A percentile compares a stretch with the other conserved stretches of the same genome.
These are phyloP conservation scores for Potorous gilbertii DNA, from an alignment of 2,797 vertebrate genomes.

Conservation along the genomic window DNA sequence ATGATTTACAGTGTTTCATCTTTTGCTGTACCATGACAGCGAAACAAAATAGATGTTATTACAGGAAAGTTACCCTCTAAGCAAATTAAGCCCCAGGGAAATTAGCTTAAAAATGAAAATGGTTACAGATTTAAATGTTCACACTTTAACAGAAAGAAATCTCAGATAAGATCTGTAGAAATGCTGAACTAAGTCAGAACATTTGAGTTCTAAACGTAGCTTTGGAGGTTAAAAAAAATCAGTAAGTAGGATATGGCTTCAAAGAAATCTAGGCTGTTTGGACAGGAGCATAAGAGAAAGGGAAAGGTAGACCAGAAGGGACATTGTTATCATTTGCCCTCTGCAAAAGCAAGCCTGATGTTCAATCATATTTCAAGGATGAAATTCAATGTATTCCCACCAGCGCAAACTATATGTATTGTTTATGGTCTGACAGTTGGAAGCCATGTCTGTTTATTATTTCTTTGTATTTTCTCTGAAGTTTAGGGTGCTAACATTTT, in stretches of 20 bases:
- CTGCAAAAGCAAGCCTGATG: slow-evolving; percentile 2
- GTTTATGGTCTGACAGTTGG: no score
- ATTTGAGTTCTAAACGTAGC: not conserved
- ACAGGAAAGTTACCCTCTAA: not conserved
- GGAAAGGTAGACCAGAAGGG: not conserved
- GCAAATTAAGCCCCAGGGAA: slow-evolving; percentile 20
- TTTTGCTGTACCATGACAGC: slow-evolving; percentile 27
- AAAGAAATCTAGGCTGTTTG: not conserved
- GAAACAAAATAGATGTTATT: slow-evolving; percentile 27
- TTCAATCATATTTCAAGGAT: slow-evolving; percentile 14
- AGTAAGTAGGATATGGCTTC: slow-evolving; percentile 7
- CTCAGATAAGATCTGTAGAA: slow-evolving; percentile 21
- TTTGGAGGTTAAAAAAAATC: slow-evolving; percentile 36
- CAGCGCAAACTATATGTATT: not conserved
- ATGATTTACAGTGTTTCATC: slow-evolving; percentile 15
- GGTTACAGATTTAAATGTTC: slow-evolving; percentile 18
- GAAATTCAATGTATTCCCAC: slow-evolving; percentile 19
- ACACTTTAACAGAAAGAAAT: not conserved
- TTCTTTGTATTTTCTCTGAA: no score
- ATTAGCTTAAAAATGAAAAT: slow-evolving; percentile 10
- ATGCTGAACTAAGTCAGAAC: not conserved
- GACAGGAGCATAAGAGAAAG: not conserved
- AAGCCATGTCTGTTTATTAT: no score
- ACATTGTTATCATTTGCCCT: not conserved
- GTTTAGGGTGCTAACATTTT: no score